A percentile compares a stretch with the other conserved stretches of the same genome.
Conservation (phyloP, 2,797 vertebrate species). For the Fistularia commersonii region DNA sequence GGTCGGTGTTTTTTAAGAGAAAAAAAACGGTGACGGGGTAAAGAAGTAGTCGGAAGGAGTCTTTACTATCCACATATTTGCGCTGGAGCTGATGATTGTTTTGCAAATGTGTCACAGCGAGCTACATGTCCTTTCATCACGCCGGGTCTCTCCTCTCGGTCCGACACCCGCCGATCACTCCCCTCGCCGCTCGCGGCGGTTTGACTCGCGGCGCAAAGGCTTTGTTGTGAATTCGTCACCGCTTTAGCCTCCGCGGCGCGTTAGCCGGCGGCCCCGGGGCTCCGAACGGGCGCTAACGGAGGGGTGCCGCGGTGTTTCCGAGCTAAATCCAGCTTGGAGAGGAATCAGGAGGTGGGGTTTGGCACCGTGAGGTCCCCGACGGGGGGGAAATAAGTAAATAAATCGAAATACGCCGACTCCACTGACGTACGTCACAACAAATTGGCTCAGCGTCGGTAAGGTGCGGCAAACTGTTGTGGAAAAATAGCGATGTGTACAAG, state of each 20-base stretch:
- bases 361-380: constrained; percentile 1
- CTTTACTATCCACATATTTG: too few relatives aligned
- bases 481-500: too few relatives aligned
- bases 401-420: constrained; percentile 28
- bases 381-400: constrained; percentile 2
- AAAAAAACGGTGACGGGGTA: too few relatives aligned
- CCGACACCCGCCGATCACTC: constrained; percentile 27
- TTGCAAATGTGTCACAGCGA: constrained; percentile 59
- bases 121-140: constrained; percentile 56
- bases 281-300: constrained; percentile 31
- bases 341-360: constrained; percentile 13
- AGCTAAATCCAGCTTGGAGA: constrained; percentile 14
- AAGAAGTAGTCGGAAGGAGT: too few relatives aligned
- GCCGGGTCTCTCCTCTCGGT: constrained; percentile 33
- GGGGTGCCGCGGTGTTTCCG: constrained; percentile 13
- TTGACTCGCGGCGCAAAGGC: constrained; percentile 52
- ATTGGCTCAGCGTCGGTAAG: background rate
- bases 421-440: background rate
- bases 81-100: too few relatives aligned
- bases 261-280: constrained; percentile 52
- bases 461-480: too few relatives aligned
- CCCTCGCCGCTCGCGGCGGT: constrained; percentile 44
- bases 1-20: too few relatives aligned
- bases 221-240: constrained; percentile 63
- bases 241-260: constrained; percentile 22